Base-by-base conservation (phyloP, 2,113 vertebrate species). In the Chaenocephalus aceratus region DNA sequence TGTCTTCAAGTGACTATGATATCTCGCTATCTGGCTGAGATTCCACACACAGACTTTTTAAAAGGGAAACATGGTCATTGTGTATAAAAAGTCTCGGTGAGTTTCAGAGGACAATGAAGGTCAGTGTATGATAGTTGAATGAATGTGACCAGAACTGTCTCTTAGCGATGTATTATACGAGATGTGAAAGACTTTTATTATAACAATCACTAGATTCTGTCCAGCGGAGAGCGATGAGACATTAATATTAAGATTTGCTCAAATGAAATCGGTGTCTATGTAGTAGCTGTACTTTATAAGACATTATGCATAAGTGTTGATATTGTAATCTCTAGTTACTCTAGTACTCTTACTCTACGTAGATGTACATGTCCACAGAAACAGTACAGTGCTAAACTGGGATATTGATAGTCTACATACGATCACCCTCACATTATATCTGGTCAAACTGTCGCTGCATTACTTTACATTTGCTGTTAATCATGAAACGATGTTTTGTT, bases 1-100 rank as follows among this genome's bases (percentile, higher is more conserved):
- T 95, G 65, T 98, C 97, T 0, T 72, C 92, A 76, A 98, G 97
- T 77, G 98, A 99, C 96, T 98, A 97, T 48, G 98, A 99, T 84
- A 98, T 99, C 93, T 97, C 97, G 0, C 80, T 99, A 79, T 99
- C 98, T 0, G 97, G 97, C 85, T 99, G 90, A 96, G 46, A 30
- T 44, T 16, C 45, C 62, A 34, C 58, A 60, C 18, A 72, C 36
- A 66, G 80, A 86, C 83, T 79, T 30, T n/a, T 80, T 49, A 51
- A 56, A 91, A 75, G 62, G 75, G 75, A 68, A 83, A 72, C 8
- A 5, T 3, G 11, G 58, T 82, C 36, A 13, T 65, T 36, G 10
- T 68, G 58, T 61, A 44, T 16, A 16, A n/a, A 6, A n/a, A 53
- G 57, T 89, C 26, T 71, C 56, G 3, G 72, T 70, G 76, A 75